Conservation (phyloP, 2,888 invertebrate species). For the Emmelina monodactyla region DNA sequence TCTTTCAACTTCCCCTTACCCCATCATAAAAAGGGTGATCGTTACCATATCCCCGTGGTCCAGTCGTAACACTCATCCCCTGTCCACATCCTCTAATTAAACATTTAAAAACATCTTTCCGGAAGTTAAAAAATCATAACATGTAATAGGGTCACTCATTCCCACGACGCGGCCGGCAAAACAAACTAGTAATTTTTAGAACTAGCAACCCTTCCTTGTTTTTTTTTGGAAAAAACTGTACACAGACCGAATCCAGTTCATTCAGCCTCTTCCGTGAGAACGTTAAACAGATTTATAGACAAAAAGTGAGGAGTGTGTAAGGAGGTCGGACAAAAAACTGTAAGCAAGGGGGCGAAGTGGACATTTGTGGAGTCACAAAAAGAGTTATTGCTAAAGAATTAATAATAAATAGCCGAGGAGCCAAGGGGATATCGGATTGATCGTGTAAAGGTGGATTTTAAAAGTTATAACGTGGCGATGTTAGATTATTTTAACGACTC, state of each 20-base stretch:
- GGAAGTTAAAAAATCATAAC: constrained; percentile 47
- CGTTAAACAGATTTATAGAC: constrained; percentile 48
- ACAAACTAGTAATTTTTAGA: constrained; percentile 51
- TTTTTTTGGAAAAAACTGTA: no score
- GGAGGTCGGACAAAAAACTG: constrained; percentile 38
- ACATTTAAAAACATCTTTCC: constrained; percentile 47
- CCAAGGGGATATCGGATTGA: constrained; percentile 35
- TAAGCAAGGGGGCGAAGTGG: constrained; percentile 46
- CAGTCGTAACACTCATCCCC: constrained; percentile 32
- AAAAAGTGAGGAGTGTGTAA: constrained; percentile 34
- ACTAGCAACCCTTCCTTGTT: constrained; percentile 57
- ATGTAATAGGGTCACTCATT: constrained; percentile 53
- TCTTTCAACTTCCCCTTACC: no score
- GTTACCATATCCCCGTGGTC: constrained; percentile 38
- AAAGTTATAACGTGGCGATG: constrained; percentile 1
- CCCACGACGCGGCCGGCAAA: constrained; percentile 46
- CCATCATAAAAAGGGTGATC: no score
- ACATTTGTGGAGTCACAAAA: constrained; percentile 45
- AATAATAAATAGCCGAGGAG: constrained; percentile 37
- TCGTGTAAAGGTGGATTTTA: constrained; percentile 28
- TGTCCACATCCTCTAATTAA: constrained; percentile 47
- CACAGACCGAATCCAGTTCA: constrained; percentile 35
- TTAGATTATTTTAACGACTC: neutral
- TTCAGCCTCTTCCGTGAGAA: constrained; percentile 62
- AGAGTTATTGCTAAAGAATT: constrained; percentile 38